A percentile compares a stretch with the other conserved stretches of the same genome.
phyloP scores from a whole-genome alignment of 23 tunicate species.

The Styela clava region DNA sequence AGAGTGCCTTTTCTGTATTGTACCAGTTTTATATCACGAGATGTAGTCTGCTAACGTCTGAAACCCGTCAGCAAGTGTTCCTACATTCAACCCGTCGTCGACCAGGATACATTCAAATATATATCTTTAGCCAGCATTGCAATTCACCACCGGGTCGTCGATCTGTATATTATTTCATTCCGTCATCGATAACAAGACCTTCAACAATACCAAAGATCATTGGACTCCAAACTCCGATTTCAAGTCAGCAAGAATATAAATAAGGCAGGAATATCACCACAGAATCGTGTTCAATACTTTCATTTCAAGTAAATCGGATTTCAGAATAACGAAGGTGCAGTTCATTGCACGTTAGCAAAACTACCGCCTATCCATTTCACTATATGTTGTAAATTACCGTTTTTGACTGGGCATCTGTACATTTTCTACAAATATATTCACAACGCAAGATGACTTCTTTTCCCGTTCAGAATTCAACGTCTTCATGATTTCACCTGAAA shows the following conservation, averaged over 20 bases:
- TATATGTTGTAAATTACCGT: background rate
- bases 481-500: background rate
- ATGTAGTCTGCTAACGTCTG: background rate
- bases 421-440: background rate
- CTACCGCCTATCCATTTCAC: background rate
- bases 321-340: background rate
- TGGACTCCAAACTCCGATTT: background rate
- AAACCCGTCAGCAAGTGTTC: background rate
- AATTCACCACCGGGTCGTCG: conserved; percentile 5
- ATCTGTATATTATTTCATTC: background rate
- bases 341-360: background rate
- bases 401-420: conserved; percentile 15
- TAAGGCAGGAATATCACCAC: no score
- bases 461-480: background rate
- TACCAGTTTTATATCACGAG: background rate
- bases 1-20: conserved; percentile 1
- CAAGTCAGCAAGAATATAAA: background rate
- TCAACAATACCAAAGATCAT: no score
- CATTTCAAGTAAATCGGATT: no score
- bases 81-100: background rate
- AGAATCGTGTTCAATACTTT: no score
- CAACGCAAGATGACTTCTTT: background rate
- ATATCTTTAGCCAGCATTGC: background rate
- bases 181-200: conserved; percentile 3
- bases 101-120: background rate